Conservation (phyloP, 1,140 invertebrate species). For the Pemphigus obesinymphae region DNA sequence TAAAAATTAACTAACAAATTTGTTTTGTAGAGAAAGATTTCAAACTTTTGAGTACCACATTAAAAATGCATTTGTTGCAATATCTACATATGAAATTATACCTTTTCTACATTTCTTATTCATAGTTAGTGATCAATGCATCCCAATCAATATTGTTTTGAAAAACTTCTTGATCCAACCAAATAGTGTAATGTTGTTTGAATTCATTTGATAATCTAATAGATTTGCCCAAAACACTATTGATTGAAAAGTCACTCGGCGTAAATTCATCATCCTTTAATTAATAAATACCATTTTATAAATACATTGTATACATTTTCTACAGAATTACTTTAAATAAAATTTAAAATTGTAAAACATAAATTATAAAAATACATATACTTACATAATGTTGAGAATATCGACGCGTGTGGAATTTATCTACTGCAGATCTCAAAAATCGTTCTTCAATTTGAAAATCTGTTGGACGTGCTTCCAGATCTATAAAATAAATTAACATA, state of each 20-base stretch:
- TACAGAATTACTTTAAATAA: neutral
- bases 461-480: constrained; percentile 95
- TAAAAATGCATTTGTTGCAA: too few relatives aligned
- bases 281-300: constrained; percentile 29
- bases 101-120: neutral
- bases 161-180: constrained; percentile 96
- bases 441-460: constrained; percentile 99
- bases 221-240: constrained; percentile 72
- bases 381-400: constrained; percentile 55
- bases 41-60: too few relatives aligned
- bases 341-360: too few relatives aligned
- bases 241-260: constrained; percentile 79
- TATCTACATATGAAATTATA: too few relatives aligned
- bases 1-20: too few relatives aligned
- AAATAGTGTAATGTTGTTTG: constrained; percentile 91
- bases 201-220: constrained; percentile 90
- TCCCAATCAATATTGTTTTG: constrained; percentile 77
- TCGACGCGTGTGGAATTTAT: constrained; percentile 90
- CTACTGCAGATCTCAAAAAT: constrained; percentile 84
- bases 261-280: constrained; percentile 65
- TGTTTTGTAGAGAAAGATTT: too few relatives aligned
- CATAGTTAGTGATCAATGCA: constrained; percentile 51
- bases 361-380: neutral
- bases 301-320: too few relatives aligned
- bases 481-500: too few relatives aligned